phyloP scores from a whole-genome alignment of 2,113 vertebrate species.

The Nerophis lumbriciformis region DNA sequence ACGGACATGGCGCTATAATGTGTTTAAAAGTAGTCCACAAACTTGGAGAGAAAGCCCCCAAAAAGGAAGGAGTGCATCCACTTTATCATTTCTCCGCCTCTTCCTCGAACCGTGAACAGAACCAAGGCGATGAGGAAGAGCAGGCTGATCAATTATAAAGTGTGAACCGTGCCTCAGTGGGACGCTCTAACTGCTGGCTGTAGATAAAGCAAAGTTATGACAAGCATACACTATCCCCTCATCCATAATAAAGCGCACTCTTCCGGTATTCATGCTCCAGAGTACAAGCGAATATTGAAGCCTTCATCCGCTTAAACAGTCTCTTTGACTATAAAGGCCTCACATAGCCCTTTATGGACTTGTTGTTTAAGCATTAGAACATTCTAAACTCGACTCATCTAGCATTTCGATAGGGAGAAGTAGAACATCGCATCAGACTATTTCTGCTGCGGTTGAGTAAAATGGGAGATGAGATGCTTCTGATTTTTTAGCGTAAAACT shows the following conservation, averaged over 20 bases:
- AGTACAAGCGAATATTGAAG: constrained; percentile 7
- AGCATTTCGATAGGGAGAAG: constrained; percentile 11
- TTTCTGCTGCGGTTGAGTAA: neutral
- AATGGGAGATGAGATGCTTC: neutral
- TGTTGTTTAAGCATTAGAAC: constrained; percentile 8
- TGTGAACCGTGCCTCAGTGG: constrained; percentile 61
- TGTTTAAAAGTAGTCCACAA: no score
- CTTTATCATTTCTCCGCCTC: constrained; percentile 38
- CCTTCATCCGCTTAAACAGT: constrained; percentile 41
- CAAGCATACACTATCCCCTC: constrained; percentile 58
- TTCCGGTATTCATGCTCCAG: constrained; percentile 14
- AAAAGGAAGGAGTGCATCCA: constrained; percentile 23
- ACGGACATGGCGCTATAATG: no score
- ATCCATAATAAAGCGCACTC: constrained; percentile 62
- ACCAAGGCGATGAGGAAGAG: constrained; percentile 50
- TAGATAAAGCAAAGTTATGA: constrained; percentile 68
- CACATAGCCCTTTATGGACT: constrained; percentile 8
- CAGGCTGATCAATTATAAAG: constrained; percentile 70
- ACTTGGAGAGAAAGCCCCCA: constrained; percentile 8
- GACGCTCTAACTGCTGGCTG: constrained; percentile 62
- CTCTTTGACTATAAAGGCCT: constrained; percentile 8
- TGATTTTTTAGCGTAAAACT: neutral
- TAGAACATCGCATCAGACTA: neutral
- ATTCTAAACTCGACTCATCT: constrained; percentile 5
- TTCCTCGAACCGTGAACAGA: constrained; percentile 46